phyloP scores from a whole-genome alignment of 2,888 invertebrate species.

The Acanthosepion esculentum region DNA sequence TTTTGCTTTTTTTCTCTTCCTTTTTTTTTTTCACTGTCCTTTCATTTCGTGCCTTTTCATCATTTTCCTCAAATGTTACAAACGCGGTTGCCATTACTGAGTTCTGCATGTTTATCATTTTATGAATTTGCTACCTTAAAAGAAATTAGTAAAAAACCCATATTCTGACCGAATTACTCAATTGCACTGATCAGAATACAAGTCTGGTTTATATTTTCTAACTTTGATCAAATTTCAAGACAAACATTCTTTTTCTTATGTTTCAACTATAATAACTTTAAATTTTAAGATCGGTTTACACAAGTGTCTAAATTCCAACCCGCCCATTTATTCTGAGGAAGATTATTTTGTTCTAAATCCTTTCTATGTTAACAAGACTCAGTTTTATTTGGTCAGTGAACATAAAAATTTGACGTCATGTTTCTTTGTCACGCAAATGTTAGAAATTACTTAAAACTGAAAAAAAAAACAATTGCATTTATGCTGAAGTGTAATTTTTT shows the following conservation, averaged over 20 bases:
- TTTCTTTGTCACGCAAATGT: background rate
- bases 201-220: background rate
- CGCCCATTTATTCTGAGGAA: background rate
- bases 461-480: background rate
- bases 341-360: background rate
- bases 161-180: background rate
- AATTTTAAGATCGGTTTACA: background rate
- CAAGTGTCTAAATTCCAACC: background rate
- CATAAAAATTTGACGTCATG: background rate
- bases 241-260: background rate
- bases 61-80: too few species aligned
- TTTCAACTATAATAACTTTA: background rate
- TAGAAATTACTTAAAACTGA: background rate
- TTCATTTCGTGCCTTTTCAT: too few species aligned
- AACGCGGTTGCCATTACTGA: too few species aligned
- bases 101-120: too few species aligned
- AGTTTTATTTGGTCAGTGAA: background rate
- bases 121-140: background rate
- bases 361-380: background rate
- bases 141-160: background rate
- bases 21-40: too few species aligned
- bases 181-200: background rate
- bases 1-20: too few species aligned
- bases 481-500: too few species aligned
- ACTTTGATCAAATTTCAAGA: background rate